Evolutionary conservation across 2,888 invertebrate species (phyloP).

Genomic region (Ophonus ardosiacus): DNA sequence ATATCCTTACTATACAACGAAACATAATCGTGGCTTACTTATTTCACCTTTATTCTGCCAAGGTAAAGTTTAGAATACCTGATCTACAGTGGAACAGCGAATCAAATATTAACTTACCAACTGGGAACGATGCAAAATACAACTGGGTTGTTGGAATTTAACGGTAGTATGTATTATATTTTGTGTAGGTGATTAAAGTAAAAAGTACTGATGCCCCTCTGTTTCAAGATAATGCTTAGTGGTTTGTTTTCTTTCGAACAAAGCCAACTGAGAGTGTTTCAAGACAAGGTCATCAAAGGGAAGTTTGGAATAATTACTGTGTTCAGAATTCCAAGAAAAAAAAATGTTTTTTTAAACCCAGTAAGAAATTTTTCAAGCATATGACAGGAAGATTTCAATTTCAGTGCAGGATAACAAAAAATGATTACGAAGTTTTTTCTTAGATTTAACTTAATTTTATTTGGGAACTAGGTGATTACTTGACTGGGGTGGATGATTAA

Average conservation of each 20-base stretch:
- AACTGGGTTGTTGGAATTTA: conserved; percentile 65
- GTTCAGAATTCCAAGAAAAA: not conserved
- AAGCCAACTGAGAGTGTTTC: not conserved
- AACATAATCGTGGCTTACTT: conserved; percentile 61
- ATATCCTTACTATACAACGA: conserved; percentile 39
- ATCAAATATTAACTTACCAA: not conserved
- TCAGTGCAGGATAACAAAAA: not conserved
- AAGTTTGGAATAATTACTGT: conserved; percentile 5
- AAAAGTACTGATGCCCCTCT: conserved; percentile 51
- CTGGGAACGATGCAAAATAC: not conserved
- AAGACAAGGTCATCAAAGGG: conserved; percentile 31
- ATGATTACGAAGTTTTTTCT: not conserved
- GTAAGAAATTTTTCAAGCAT: not conserved
- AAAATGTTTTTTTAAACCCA: not conserved
- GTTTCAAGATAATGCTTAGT: conserved; percentile 23
- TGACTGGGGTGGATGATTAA: no score
- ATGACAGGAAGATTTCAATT: not conserved
- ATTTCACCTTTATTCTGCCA: conserved; percentile 67
- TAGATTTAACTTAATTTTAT: no score
- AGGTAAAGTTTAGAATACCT: conserved; percentile 69
- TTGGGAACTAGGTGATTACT: no score
- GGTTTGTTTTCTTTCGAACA: conserved; percentile 39
- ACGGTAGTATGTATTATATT: conserved; percentile 69
- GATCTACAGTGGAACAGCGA: conserved; percentile 64
- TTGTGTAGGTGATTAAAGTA: conserved; percentile 67